A percentile compares a stretch with the other conserved stretches of the same genome.
These are phyloP conservation scores for Fulmarus glacialis DNA, from an alignment of 2,113 vertebrate species.

Conservation along the genomic window DNA sequence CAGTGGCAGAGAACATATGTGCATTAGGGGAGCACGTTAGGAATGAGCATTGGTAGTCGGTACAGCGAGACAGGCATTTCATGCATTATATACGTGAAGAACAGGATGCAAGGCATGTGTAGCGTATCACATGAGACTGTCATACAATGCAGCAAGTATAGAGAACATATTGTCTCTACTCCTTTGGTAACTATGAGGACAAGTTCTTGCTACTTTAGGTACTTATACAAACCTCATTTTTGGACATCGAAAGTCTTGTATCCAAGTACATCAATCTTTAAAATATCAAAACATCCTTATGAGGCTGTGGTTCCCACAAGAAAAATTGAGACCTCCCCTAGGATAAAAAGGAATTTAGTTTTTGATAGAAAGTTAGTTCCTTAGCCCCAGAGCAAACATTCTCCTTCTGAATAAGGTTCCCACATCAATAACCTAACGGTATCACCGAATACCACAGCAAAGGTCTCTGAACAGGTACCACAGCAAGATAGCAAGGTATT, in stretches of 20 bases:
- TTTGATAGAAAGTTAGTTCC: neutral
- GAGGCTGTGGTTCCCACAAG: neutral
- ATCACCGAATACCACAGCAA: neutral
- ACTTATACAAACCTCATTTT: neutral
- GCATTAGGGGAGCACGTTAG: neutral
- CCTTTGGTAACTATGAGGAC: neutral
- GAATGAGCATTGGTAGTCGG: rapidly evolving
- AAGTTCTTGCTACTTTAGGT: neutral
- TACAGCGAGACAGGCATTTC: rapidly evolving
- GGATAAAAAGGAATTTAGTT: neutral
- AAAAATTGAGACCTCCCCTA: neutral
- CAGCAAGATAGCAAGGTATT: neutral
- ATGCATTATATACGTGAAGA: neutral
- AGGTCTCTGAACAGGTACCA: neutral
- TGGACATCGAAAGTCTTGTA: neutral
- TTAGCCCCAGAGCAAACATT: neutral
- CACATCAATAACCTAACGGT: neutral
- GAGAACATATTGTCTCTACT: neutral
- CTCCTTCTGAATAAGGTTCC: neutral
- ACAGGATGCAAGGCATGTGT: rapidly evolving
- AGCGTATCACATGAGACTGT: neutral
- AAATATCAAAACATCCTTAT: neutral
- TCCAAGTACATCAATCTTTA: neutral
- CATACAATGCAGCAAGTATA: rapidly evolving
- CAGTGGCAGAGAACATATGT: neutral